A percentile compares a stretch with the other conserved stretches of the same genome.
These are phyloP conservation scores for Acanthaster planci DNA, from an alignment of 35 echinoderm and acorn worm genomes.

Conservation along the genomic window DNA sequence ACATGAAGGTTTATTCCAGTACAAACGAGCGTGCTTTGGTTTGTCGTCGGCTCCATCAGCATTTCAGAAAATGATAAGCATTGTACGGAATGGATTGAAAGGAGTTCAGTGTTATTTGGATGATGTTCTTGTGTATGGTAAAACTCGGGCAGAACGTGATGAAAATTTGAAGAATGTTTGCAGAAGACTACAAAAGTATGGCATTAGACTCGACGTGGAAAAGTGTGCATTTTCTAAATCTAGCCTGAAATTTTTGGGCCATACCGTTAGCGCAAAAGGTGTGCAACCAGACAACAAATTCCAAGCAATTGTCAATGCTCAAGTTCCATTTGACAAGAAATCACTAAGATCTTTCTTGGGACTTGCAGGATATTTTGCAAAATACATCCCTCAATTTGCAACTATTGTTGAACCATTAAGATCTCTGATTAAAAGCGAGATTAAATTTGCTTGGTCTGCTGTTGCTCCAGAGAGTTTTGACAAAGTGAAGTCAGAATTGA, in stretches of 20 bases:
- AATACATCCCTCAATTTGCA: constrained; percentile 16
- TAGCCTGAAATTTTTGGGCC: background rate
- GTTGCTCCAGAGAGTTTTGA: background rate
- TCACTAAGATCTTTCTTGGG: too few species aligned
- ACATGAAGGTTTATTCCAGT: too few species aligned
- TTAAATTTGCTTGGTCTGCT: background rate
- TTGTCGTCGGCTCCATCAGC: too few species aligned
- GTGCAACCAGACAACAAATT: too few species aligned
- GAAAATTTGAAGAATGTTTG: too few species aligned
- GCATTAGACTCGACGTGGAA: background rate
- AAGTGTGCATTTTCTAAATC: too few species aligned
- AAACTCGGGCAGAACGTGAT: constrained; percentile 4
- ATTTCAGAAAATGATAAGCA: too few species aligned
- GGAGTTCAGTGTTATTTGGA: too few species aligned
- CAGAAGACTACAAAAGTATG: constrained; percentile 8
- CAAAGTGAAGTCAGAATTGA: background rate
- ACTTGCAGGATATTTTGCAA: constrained; percentile 30
- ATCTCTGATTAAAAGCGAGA: background rate
- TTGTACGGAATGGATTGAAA: constrained; percentile 35
- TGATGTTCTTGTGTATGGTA: constrained; percentile 2
- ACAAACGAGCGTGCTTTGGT: too few species aligned
- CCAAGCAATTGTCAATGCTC: too few species aligned
- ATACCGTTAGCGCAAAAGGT: background rate
- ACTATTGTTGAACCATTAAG: constrained; percentile 23
- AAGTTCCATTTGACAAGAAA: too few species aligned